Percentiles rank a stretch among this genome's conserved stretches.
Evolutionary conservation across 2,113 vertebrate genomes (phyloP).

Genomic region (Psittacula cyanocephala): DNA sequence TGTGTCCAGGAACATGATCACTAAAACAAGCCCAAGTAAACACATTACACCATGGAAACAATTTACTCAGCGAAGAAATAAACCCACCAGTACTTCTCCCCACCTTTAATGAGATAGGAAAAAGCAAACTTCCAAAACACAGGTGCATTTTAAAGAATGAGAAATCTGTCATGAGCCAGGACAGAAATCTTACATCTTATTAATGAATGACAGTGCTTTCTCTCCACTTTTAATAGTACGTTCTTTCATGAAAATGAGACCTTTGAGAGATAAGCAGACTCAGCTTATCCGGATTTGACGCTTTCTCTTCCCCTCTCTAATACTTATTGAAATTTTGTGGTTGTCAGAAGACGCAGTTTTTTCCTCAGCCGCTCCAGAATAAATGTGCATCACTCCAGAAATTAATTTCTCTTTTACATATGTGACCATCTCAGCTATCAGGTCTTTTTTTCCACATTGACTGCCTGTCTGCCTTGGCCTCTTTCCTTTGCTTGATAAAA

Average conservation of each 20-base stretch:
- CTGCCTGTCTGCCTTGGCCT: background rate
- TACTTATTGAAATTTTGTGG: background rate
- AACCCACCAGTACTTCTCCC: background rate
- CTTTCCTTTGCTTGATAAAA: background rate
- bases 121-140: background rate
- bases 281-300: background rate
- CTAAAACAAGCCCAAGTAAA: background rate
- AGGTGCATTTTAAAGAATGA: background rate
- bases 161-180: background rate
- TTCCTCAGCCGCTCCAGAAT: background rate
- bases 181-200: background rate
- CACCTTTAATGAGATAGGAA: background rate
- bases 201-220: background rate
- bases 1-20: background rate
- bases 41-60: background rate
- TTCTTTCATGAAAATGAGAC: background rate
- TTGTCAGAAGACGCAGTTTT: background rate
- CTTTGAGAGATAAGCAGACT: background rate
- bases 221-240: background rate
- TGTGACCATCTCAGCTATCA: background rate
- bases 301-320: background rate
- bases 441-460: background rate
- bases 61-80: background rate
- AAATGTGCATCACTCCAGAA: background rate
- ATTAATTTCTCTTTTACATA: background rate